These are phyloP conservation scores for Drosophila neonasuta DNA, from an alignment of 2,888 invertebrate species.

Conservation along the genomic window DNA sequence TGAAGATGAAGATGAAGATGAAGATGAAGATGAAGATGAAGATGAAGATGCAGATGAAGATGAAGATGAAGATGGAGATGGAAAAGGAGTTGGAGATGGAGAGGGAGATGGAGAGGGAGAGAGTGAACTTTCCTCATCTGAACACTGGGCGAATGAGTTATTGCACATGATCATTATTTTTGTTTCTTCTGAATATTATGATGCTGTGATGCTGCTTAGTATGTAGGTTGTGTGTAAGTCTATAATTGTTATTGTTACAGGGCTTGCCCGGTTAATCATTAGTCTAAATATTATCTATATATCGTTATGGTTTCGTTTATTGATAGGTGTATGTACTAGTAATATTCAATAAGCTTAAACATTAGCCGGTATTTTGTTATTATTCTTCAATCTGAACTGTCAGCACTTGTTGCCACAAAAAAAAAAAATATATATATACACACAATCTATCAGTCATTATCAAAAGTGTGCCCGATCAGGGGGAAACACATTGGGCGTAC, in stretches of 20 bases:
- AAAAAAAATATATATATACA: conserved; percentile 1
- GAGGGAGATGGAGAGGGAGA: not conserved
- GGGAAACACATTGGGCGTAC: conserved; percentile 28
- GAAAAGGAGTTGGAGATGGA: too few relatives aligned
- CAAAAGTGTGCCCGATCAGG: conserved; percentile 49
- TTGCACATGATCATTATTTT: conserved; percentile 5
- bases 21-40: too few relatives aligned
- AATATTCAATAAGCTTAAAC: conserved; percentile 29
- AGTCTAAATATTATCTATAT: conserved; percentile 36
- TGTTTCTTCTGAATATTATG: not conserved
- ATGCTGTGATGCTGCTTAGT: conserved; percentile 10
- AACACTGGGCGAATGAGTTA: not conserved
- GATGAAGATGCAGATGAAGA: too few relatives aligned
- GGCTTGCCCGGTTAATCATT: conserved; percentile 19
- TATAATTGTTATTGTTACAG: conserved; percentile 46
- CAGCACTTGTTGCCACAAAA: conserved; percentile 58
- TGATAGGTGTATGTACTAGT: not conserved
- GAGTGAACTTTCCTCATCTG: not conserved
- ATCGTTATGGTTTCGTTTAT: conserved; percentile 2
- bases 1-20: too few relatives aligned
- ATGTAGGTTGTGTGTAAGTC: conserved; percentile 7
- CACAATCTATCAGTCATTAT: conserved; percentile 65
- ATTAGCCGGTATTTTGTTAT: conserved; percentile 27
- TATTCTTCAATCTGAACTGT: conserved; percentile 67
- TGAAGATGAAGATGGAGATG: too few relatives aligned